These are phyloP conservation scores for Gymnoscopelus braueri DNA, from an alignment of 2,797 vertebrate genomes.

Conservation along the genomic window DNA sequence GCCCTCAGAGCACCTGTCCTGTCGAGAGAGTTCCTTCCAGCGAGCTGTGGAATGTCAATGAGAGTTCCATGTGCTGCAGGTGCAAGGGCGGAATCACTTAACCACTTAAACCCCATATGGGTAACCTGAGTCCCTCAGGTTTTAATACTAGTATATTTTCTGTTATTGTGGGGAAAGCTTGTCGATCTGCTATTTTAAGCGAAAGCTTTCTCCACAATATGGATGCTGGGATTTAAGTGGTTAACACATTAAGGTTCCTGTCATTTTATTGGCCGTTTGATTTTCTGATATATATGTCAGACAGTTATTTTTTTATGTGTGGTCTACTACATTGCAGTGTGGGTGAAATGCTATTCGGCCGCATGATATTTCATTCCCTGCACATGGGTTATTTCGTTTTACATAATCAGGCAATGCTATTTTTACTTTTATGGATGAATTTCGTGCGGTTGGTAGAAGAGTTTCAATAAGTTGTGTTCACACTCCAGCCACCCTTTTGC, in stretches of 20 bases:
- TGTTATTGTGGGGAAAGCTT: neutral
- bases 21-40: constrained; percentile 35
- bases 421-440: constrained; percentile 39
- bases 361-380: too few species aligned
- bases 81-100: constrained; percentile 55
- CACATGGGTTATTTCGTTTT: neutral
- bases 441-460: constrained; percentile 19
- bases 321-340: too few species aligned
- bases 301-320: too few species aligned
- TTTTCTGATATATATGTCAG: too few species aligned
- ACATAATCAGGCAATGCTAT: constrained; percentile 37
- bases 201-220: too few species aligned
- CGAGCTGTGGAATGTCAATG: constrained; percentile 52
- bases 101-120: neutral
- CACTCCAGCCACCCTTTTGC: constrained; percentile 45
- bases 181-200: too few species aligned
- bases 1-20: constrained; percentile 70
- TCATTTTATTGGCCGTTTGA: neutral
- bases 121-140: neutral
- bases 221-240: too few species aligned
- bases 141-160: neutral
- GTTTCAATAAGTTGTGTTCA: constrained; percentile 64
- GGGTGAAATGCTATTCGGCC: too few species aligned
- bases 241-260: neutral
- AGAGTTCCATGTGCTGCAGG: constrained; percentile 63